Evolutionary conservation across 2,797 vertebrate genomes (phyloP), one percentile per base, ranked within the genome.

Genomic region (Danionella dracula): DNA sequence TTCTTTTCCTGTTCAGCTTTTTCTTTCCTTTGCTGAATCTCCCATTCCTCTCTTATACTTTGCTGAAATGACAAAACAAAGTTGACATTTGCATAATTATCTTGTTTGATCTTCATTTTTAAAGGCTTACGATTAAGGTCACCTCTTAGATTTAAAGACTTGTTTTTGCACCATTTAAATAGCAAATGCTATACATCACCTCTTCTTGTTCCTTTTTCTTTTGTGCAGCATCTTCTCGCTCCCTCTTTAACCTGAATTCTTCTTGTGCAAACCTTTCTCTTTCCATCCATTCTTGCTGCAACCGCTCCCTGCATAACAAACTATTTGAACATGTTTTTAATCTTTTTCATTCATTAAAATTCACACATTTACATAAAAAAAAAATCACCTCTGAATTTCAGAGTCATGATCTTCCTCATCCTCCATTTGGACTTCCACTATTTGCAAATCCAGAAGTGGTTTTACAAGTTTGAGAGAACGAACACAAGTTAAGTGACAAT

Each of bases 191-290:
- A 15, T 8, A 10, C 11, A 11, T 4, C 81, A 97, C 97, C 93
- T 98, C 96, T 67, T 96, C 93, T 13, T 97, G 94, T 68, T 97
- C 94, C 70, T 91, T 92, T 66, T 85, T 89, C 77, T 79, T 93
- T 81, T 70, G 88, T 34, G 83, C 90, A 23, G 90, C 85, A 29
- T 94, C 95, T 76, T 97, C 93, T 70, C 83, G 92, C 81, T 94
- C 94, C 56, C 76, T 86, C 72, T 72, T 90, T 66, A 91, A 78
- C 61, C 77, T 85, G 79, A 98, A 99, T 72, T 93, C 93, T 77
- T 94, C 93, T 82, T 98, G 96, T 27, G 94, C 93, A 17, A 88
- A 82, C 61, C 85, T 84, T 76, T 99, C 96, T 80, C 92, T 90
- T 68, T 91, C 87, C 76, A 98, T 65, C 97, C 96, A 99, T 64